A percentile compares a stretch with the other conserved stretches of the same genome.
These are phyloP conservation scores for Aphelinus certus DNA, from an alignment of 1,140 invertebrate species.

Conservation along the genomic window DNA sequence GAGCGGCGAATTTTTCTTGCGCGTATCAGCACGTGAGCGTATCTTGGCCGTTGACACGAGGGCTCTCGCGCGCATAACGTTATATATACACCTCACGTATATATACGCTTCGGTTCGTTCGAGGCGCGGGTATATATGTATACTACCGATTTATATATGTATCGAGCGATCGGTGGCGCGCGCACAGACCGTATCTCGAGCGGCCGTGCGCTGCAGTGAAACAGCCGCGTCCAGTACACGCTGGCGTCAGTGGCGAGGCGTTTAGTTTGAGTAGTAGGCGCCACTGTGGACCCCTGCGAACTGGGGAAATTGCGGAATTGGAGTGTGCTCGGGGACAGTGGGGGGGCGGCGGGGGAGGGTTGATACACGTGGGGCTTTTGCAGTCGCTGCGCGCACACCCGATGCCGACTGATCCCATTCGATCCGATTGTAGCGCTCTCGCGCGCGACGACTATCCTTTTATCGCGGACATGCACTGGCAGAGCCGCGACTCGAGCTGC, in stretches of 20 bases:
- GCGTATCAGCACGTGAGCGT: no score
- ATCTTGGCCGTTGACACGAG: no score
- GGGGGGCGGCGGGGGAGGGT: no score
- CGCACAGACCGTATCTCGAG: conserved; percentile 1
- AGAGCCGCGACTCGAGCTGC: neutral
- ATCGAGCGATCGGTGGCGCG: conserved; percentile 18
- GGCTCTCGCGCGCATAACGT: no score
- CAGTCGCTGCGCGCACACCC: neutral
- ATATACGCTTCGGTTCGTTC: no score
- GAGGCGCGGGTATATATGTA: no score
- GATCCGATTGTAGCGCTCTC: conserved; percentile 32
- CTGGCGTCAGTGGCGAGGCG: neutral
- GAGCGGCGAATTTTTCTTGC: no score
- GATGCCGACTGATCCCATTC: conserved; percentile 35
- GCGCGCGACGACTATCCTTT: conserved; percentile 31
- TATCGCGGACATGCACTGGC: conserved; percentile 35
- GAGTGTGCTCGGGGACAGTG: neutral
- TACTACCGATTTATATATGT: conserved; percentile 1
- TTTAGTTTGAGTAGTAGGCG: conserved; percentile 2
- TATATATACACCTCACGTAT: no score
- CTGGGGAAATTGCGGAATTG: conserved; percentile 36
- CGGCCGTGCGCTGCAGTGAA: no score
- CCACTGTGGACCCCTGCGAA: neutral
- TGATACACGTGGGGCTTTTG: neutral
- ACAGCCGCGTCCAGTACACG: no score